Percentiles rank a stretch among this genome's conserved stretches.
Evolutionary conservation across 2,113 vertebrate species (phyloP).

Genomic region (Ictalurus furcatus): DNA sequence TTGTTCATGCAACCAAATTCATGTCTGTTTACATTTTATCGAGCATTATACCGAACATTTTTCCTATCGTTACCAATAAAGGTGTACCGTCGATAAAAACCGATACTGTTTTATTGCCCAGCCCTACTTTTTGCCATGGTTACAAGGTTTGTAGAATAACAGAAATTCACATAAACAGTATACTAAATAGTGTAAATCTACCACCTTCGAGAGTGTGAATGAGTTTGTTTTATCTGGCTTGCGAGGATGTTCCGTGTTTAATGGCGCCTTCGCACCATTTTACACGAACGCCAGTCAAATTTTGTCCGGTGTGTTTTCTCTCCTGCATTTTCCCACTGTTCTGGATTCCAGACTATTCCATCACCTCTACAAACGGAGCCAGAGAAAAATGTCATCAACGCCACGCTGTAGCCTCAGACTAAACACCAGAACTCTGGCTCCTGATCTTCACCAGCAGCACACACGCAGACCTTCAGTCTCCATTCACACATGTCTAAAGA

Average conservation of each 20-base stretch:
- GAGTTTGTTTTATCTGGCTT: not conserved
- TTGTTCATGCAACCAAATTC: no score
- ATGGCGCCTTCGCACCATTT: not conserved
- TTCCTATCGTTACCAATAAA: no score
- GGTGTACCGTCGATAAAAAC: no score
- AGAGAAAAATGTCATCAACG: not conserved
- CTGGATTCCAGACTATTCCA: not conserved
- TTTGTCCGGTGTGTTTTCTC: not conserved
- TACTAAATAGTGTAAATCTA: not conserved
- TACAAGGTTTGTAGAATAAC: not conserved
- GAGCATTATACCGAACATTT: no score
- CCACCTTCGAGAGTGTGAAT: not conserved
- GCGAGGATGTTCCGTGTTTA: conserved; percentile 2
- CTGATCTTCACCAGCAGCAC: not conserved
- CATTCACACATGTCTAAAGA: not conserved
- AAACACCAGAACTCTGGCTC: conserved; percentile 1
- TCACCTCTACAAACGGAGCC: not conserved
- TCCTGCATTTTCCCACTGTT: not conserved
- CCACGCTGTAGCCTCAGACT: conserved; percentile 1
- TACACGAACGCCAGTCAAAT: not conserved
- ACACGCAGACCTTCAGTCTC: not conserved
- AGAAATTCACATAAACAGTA: not conserved
- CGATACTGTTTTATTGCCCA: no score
- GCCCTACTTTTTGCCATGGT: not conserved
- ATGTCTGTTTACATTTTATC: no score